phyloP scores from a whole-genome alignment of 2,113 vertebrate genomes.

The Lynx canadensis region DNA sequence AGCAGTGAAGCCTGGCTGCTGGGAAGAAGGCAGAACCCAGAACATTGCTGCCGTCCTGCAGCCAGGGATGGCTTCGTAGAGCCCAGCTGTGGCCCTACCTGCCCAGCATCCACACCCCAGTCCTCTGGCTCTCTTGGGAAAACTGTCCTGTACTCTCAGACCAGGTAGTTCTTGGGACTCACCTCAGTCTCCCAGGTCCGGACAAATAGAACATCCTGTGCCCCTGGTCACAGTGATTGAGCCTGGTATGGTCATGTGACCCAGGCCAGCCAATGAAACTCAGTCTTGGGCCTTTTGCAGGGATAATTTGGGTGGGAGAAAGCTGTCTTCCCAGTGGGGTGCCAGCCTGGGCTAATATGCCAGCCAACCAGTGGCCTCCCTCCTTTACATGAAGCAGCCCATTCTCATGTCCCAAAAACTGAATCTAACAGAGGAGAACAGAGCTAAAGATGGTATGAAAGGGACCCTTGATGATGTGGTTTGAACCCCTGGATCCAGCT shows the following conservation, averaged over 20 bases:
- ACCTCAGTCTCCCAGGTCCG: not conserved
- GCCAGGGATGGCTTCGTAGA: fast-evolving
- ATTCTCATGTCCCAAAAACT: not conserved
- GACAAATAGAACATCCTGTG: not conserved
- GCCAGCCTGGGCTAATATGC: not conserved
- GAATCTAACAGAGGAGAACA: not conserved
- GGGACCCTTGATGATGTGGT: not conserved
- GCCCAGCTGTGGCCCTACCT: not conserved
- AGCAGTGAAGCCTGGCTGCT: not conserved
- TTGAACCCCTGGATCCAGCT: not conserved
- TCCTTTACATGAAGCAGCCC: not conserved
- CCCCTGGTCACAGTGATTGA: not conserved
- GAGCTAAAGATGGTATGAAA: not conserved
- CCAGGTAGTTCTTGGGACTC: not conserved
- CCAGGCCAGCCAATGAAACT: not conserved
- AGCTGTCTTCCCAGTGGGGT: not conserved
- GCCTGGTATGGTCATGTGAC: not conserved
- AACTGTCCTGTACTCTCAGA: fast-evolving
- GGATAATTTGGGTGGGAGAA: not conserved
- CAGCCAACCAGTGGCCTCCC: not conserved
- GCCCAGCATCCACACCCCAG: not conserved
- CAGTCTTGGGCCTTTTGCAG: not conserved
- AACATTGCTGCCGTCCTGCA: fast-evolving
- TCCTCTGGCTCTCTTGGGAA: not conserved
- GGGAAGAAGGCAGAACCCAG: not conserved